Evolutionary conservation across 2,888 invertebrate genomes (phyloP).

Genomic region (Linnaemya tessellans): DNA sequence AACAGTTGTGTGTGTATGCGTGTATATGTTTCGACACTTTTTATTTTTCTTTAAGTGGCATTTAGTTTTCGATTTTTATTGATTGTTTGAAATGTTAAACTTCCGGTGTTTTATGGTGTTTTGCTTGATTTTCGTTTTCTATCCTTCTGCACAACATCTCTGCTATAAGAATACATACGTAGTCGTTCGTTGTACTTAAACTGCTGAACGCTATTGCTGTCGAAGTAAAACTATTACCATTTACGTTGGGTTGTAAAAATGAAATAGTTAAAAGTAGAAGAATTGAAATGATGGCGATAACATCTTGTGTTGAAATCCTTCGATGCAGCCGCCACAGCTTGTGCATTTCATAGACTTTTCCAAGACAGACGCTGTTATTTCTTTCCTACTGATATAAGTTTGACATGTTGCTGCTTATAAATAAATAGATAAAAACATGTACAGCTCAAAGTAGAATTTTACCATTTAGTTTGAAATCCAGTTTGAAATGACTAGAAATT

Average conservation of each 20-base stretch:
- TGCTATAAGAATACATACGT: conserved; percentile 16
- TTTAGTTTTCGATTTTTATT: conserved; percentile 67
- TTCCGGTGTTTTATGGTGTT: conserved; percentile 57
- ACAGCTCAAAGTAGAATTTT: conserved; percentile 30
- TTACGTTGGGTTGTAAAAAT: conserved; percentile 4
- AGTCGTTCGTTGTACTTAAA: too few species aligned
- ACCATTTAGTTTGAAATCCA: conserved; percentile 22
- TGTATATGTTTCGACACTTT: not conserved
- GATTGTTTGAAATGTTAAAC: conserved; percentile 68
- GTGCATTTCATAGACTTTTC: conserved; percentile 31
- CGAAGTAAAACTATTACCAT: conserved; percentile 24
- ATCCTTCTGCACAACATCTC: conserved; percentile 6
- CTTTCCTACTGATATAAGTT: not conserved
- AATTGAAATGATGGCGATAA: conserved; percentile 28
- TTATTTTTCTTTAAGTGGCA: conserved; percentile 48
- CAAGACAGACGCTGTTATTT: not conserved
- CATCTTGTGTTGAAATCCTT: conserved; percentile 61
- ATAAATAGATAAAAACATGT: conserved; percentile 10
- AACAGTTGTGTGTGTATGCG: not conserved
- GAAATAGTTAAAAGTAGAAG: conserved; percentile 1
- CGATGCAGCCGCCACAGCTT: conserved; percentile 31
- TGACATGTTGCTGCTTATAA: conserved; percentile 7
- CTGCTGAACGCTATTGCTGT: not conserved
- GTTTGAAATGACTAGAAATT: conserved; percentile 39
- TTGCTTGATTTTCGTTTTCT: conserved; percentile 5